Conservation (phyloP, 2,797 vertebrate genomes). For the Hippoglossus hippoglossus region DNA sequence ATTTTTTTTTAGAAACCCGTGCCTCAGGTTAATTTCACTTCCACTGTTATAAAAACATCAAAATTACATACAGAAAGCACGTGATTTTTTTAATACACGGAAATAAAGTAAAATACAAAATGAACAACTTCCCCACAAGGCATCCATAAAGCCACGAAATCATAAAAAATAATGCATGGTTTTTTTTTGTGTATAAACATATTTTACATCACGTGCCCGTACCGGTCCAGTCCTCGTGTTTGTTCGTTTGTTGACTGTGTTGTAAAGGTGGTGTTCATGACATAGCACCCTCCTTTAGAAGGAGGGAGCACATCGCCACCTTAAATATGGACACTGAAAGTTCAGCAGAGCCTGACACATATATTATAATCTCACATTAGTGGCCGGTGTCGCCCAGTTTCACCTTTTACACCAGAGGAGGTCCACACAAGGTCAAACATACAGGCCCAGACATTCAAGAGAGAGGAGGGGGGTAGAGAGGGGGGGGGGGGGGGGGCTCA, state of each 20-base stretch:
- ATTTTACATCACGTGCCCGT: constrained; percentile 91
- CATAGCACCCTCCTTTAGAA: constrained; percentile 51
- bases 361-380: constrained; percentile 72
- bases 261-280: constrained; percentile 44
- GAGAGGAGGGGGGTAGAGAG: constrained; percentile 15
- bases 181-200: constrained; percentile 92
- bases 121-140: constrained; percentile 85
- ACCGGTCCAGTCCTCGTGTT: constrained; percentile 78
- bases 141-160: constrained; percentile 91
- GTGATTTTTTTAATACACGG: constrained; percentile 89
- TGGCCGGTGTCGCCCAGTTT: constrained; percentile 39
- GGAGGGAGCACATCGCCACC: constrained; percentile 31
- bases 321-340: constrained; percentile 64
- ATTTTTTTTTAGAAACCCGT: constrained; percentile 71
- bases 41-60: constrained; percentile 89
- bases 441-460: constrained; percentile 49
- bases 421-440: constrained; percentile 62
- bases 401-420: constrained; percentile 48
- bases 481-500: constrained; percentile 60
- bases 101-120: constrained; percentile 86
- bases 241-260: constrained; percentile 24
- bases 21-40: constrained; percentile 84
- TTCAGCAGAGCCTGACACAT: constrained; percentile 68
- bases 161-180: constrained; percentile 93
- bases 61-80: constrained; percentile 89